These are phyloP conservation scores for Oryzias curvinotus DNA, from an alignment of 2,113 vertebrate species.

Conservation along the genomic window DNA sequence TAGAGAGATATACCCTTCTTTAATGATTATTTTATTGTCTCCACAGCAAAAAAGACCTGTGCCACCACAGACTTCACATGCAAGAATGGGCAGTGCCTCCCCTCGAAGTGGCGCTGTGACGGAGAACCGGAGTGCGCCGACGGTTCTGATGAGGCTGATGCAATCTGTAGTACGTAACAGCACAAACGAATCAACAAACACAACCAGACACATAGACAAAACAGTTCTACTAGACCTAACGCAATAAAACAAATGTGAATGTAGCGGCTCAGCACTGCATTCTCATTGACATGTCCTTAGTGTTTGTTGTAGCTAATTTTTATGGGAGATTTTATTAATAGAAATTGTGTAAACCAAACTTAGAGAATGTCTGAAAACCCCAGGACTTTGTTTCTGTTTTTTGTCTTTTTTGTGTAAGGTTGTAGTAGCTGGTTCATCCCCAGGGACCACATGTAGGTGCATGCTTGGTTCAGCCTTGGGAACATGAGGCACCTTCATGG, in stretches of 20 bases:
- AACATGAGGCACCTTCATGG: constrained; percentile 25
- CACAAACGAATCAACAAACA: constrained; percentile 5
- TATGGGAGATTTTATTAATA: too few relatives aligned
- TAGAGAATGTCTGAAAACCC: neutral
- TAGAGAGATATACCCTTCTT: too few relatives aligned
- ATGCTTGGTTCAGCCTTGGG: neutral
- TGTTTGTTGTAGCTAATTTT: too few relatives aligned
- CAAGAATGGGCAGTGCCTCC: constrained; percentile 92
- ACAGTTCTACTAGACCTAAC: neutral
- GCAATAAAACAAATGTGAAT: neutral
- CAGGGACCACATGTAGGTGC: neutral
- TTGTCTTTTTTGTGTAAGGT: neutral
- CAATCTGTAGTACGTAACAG: constrained; percentile 88
- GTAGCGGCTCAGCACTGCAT: too few relatives aligned
- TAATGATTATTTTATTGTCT: constrained; percentile 18
- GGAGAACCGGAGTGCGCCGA: constrained; percentile 92
- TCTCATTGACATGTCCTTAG: too few relatives aligned
- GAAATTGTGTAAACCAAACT: neutral
- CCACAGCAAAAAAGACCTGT: constrained; percentile 92
- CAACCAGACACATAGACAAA: constrained; percentile 4
- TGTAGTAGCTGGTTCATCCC: neutral
- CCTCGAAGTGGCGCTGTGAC: constrained; percentile 91
- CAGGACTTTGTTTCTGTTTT: neutral
- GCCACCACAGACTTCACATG: constrained; percentile 92
- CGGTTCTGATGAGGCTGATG: constrained; percentile 89